phyloP scores from a whole-genome alignment of 2,113 vertebrate species.

The Rhinogobius similis region DNA sequence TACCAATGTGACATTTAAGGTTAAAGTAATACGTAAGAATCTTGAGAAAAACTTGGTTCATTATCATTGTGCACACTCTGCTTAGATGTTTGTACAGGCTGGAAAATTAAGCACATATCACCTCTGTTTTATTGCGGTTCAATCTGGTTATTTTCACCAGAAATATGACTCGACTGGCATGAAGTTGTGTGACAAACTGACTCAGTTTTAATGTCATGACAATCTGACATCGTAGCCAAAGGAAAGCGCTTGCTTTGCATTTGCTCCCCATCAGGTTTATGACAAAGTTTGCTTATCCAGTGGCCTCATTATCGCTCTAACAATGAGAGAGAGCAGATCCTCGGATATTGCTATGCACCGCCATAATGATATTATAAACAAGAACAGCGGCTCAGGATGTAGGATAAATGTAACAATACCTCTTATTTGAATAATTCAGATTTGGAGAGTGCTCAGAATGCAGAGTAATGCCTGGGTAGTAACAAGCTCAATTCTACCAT shows the following conservation, averaged over 20 bases:
- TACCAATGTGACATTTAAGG: no score
- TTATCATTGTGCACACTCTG: no score
- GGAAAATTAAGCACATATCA: neutral
- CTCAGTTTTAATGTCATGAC: slow-evolving; percentile 23
- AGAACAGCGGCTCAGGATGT: slow-evolving; percentile 27
- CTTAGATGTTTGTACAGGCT: no score
- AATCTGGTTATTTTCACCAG: slow-evolving; percentile 29
- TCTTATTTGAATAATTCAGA: slow-evolving; percentile 59
- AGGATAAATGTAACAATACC: slow-evolving; percentile 32
- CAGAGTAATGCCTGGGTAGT: slow-evolving; percentile 44
- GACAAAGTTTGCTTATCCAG: slow-evolving; percentile 9
- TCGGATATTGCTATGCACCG: neutral
- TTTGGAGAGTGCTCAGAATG: slow-evolving; percentile 45
- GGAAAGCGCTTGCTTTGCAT: slow-evolving; percentile 13
- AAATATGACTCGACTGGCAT: slow-evolving; percentile 12
- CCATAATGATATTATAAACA: slow-evolving; percentile 18
- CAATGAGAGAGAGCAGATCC: slow-evolving; percentile 2
- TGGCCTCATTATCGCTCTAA: slow-evolving; percentile 1
- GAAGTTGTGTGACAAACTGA: slow-evolving; percentile 24
- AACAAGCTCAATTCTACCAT: slow-evolving; percentile 58
- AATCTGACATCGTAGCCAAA: slow-evolving; percentile 31
- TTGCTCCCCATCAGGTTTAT: slow-evolving; percentile 9
- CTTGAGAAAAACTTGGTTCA: no score
- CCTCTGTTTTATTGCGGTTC: slow-evolving; percentile 5
- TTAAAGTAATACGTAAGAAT: no score